Conservation (phyloP, 2,113 vertebrate species). For the Petaurus breviceps region DNA sequence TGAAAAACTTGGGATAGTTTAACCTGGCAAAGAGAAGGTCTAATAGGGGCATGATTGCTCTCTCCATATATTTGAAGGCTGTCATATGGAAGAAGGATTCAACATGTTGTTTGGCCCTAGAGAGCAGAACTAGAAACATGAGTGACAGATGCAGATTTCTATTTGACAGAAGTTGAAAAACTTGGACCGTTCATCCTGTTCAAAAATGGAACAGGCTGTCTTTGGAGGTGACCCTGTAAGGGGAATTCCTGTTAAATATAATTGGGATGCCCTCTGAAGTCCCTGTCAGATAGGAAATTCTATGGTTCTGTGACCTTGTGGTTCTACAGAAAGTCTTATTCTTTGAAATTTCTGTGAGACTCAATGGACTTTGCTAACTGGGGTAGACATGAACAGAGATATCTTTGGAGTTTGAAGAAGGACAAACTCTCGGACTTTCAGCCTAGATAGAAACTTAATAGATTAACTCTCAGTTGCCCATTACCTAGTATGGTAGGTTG, state of each 20-base stretch:
- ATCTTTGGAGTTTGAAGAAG: background rate
- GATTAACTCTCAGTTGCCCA: background rate
- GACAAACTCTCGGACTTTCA: background rate
- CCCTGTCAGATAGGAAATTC: background rate
- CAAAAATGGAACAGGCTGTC: too few relatives aligned
- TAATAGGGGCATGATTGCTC: background rate
- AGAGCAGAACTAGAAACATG: background rate
- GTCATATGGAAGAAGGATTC: background rate
- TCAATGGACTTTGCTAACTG: background rate
- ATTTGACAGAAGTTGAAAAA: too few relatives aligned
- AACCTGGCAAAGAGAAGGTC: background rate
- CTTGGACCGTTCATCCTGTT: too few relatives aligned
- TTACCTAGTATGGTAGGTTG: too few relatives aligned
- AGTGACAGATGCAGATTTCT: background rate
- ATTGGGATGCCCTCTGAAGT: background rate
- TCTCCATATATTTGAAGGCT: background rate
- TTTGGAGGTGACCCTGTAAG: too few relatives aligned
- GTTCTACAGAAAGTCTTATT: background rate
- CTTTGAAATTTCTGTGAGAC: background rate
- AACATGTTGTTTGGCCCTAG: background rate
- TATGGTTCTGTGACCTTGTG: background rate
- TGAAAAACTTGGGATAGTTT: background rate
- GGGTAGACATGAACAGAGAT: background rate
- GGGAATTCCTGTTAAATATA: too few relatives aligned
- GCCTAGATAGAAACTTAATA: background rate